Base-by-base conservation (phyloP, 2,797 vertebrate species). In the Premnoplex brunnescens region DNA sequence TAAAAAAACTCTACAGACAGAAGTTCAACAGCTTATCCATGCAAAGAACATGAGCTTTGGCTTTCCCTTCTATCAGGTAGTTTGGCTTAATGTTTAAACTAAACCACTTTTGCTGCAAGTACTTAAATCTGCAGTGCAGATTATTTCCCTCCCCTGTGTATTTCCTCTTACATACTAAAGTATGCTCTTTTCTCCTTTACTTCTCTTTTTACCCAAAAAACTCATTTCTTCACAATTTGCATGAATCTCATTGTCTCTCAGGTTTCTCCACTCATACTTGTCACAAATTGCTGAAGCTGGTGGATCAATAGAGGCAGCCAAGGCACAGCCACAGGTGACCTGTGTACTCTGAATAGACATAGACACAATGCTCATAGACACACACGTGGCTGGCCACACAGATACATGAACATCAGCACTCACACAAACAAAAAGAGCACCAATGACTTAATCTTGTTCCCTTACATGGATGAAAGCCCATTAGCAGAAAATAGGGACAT, bases 131-230 rank as follows among this genome's bases (percentile, higher is more conserved):
- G 12, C 36, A 11, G 12, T 63, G 44, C 8, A 52, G 10, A 46
- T 58, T 49, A 46, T 68, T 72, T 91, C 23, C 46, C 27, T 68
- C 13, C 5, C 0, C 15, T 72, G 5, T 23, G 2, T 43, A 12
- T 68, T 72, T 64, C n/a, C 19, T 80, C 22, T 69, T 52, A 39
- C 5, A 20, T 13, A 51, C 3, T 56, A 14, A 68, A 68, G 10
- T 22, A 48, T 0, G 0, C 4, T 10, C 1, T 68, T 24, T 60
- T 80, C 41, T 68, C 21, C 17, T 49, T 90, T 54, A 37, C 11
- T 54, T 88, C 12, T 72, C 14, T 48, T 80, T 73, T 60, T 32
- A 73, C 2, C 24, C 22, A 46, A 30, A 75, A 75, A 54, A 73
- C 2, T 8, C 0, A 66, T 76, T 89, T 89, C 32, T 74, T 77